A percentile compares a stretch with the other conserved stretches of the same genome.
Conservation (phyloP, 2,113 vertebrate genomes). For the Cervus canadensis region DNA sequence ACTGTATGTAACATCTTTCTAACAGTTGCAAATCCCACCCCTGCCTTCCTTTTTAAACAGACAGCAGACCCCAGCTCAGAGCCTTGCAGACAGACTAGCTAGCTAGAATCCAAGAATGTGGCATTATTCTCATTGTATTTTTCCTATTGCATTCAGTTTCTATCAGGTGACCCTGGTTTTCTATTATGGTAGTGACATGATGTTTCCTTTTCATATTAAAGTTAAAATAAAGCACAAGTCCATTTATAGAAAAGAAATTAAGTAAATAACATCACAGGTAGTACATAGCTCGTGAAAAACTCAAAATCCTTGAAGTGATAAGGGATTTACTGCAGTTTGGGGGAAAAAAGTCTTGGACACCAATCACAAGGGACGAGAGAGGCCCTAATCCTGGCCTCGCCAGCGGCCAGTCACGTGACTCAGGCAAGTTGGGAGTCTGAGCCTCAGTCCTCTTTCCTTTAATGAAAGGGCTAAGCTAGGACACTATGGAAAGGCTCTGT, state of each 20-base stretch:
- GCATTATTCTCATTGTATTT: neutral
- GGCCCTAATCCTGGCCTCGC: neutral
- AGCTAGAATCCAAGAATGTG: neutral
- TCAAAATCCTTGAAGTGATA: neutral
- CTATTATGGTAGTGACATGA: neutral
- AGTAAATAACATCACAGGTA: neutral
- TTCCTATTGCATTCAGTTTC: neutral
- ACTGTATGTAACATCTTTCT: neutral
- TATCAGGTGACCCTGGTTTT: neutral
- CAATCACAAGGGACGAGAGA: neutral
- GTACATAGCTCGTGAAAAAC: neutral
- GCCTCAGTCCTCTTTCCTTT: neutral
- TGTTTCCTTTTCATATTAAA: neutral
- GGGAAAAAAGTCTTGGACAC: neutral
- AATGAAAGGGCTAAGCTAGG: neutral
- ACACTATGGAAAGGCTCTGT: neutral
- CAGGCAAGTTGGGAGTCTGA: neutral
- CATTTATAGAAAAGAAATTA: neutral
- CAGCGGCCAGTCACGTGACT: rapidly evolving
- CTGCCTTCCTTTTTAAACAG: neutral
- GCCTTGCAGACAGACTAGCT: neutral
- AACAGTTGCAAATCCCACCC: neutral
- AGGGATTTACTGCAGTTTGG: neutral
- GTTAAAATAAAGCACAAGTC: neutral
- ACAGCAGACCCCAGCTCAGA: neutral